These are phyloP conservation scores for Hycleus cichorii DNA, from an alignment of 1,140 invertebrate species.

Conservation along the genomic window DNA sequence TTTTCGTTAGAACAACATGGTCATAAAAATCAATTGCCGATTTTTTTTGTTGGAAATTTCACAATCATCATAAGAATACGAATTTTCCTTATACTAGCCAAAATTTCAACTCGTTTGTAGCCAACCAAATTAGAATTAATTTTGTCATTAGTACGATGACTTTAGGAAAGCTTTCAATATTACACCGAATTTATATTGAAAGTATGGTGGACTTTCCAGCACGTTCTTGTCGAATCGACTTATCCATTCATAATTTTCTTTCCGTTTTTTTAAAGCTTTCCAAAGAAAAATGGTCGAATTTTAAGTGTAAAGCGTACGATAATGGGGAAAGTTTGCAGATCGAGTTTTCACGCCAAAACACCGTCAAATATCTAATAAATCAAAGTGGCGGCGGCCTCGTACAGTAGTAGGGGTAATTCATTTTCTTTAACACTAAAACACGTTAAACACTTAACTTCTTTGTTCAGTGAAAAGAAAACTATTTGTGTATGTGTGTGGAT, in stretches of 20 bases:
- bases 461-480: neutral
- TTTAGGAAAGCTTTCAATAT: too few species aligned
- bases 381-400: conserved; percentile 1
- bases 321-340: conserved; percentile 21
- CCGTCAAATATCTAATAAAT: conserved; percentile 22
- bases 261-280: neutral
- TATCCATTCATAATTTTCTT: neutral
- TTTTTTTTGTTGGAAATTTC: too few species aligned
- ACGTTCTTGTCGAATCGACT: neutral
- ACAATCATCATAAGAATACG: too few species aligned
- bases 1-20: too few species aligned
- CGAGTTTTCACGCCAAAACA: conserved; percentile 10
- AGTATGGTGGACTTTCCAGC: too few species aligned
- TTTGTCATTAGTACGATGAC: too few species aligned
- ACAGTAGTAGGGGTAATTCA: conserved; percentile 10
- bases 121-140: too few species aligned
- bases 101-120: too few species aligned
- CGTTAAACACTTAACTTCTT: conserved; percentile 18
- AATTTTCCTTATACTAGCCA: too few species aligned
- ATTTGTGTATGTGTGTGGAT: neutral
- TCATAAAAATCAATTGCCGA: too few species aligned
- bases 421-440: conserved; percentile 12
- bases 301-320: conserved; percentile 15
- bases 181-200: too few species aligned
- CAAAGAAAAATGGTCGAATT: conserved; percentile 14